Percentiles rank a stretch among this genome's conserved stretches.
Conservation (phyloP, 2,797 vertebrate species). For the Octomys mimax region DNA sequence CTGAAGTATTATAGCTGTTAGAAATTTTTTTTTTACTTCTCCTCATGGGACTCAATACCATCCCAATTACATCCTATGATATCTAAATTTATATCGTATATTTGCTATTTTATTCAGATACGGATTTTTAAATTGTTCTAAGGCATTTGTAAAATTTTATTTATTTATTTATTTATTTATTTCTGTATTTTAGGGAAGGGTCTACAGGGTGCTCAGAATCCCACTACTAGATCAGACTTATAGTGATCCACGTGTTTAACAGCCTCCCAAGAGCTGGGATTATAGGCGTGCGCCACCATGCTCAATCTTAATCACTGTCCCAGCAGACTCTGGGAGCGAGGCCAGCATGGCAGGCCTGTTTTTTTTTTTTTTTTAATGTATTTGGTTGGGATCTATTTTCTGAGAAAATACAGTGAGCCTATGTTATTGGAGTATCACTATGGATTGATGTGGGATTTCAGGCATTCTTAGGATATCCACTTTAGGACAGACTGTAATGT, state of each 20-base stretch:
- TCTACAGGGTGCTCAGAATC: no score
- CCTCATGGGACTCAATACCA: background rate
- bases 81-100: background rate
- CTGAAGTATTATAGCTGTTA: background rate
- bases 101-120: background rate
- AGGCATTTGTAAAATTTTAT: background rate
- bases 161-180: no score
- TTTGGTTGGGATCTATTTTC: slow-evolving; percentile 25
- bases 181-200: no score
- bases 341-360: no score
- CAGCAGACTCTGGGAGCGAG: no score
- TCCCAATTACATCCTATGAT: background rate
- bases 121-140: background rate
- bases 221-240: no score
- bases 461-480: slow-evolving; percentile 27
- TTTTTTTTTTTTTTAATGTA: no score
- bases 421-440: slow-evolving; percentile 23
- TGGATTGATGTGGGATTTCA: background rate
- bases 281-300: no score
- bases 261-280: no score
- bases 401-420: slow-evolving; percentile 54
- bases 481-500: slow-evolving; percentile 31
- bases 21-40: background rate
- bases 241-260: no score
- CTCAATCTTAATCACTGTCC: no score